Conservation (phyloP, 1,140 invertebrate species). For the Bradysia coprophila region DNA sequence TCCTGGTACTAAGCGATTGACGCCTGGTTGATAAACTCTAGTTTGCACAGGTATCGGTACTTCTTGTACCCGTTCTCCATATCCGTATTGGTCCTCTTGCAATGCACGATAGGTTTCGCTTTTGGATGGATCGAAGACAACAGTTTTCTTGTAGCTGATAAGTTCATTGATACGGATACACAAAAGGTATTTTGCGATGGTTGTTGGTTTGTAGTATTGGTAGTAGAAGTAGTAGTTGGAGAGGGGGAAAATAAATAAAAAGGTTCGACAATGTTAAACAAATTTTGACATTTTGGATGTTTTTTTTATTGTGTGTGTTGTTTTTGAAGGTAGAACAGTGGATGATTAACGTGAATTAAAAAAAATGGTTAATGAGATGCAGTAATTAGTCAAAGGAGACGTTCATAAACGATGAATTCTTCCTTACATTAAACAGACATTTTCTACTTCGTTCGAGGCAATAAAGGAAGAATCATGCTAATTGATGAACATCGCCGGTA, state of each 20-base stretch:
- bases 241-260: not conserved
- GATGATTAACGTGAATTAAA: not conserved
- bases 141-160: slow-evolving; percentile 42
- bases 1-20: slow-evolving; percentile 30
- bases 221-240: not conserved
- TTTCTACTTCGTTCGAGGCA: too few species aligned
- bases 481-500: too few species aligned
- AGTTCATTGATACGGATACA: too few species aligned
- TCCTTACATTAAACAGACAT: too few species aligned
- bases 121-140: slow-evolving; percentile 63
- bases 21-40: slow-evolving; percentile 50
- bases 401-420: too few species aligned
- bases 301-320: slow-evolving; percentile 1
- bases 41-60: slow-evolving; percentile 36
- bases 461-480: too few species aligned
- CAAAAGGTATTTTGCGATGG: not conserved
- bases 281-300: not conserved
- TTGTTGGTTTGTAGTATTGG: too few species aligned
- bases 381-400: too few species aligned
- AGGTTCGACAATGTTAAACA: not conserved
- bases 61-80: slow-evolving; percentile 38
- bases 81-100: slow-evolving; percentile 46
- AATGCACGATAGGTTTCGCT: slow-evolving; percentile 70
- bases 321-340: not conserved
- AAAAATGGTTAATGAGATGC: too few species aligned